Evolutionary conservation across 2,113 vertebrate species (phyloP).

Genomic region (Tamias sibiricus): DNA sequence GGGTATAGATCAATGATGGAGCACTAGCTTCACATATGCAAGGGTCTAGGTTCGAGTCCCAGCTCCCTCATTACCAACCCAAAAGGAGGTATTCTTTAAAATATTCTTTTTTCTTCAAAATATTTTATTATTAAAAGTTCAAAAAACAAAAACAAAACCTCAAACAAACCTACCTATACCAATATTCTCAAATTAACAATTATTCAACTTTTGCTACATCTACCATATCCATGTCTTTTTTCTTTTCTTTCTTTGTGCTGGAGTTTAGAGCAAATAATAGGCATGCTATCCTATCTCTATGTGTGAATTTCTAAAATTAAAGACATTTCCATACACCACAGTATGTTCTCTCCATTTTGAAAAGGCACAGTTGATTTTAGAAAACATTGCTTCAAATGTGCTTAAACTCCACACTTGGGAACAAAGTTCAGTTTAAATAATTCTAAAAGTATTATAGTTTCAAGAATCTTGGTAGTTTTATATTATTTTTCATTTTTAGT

Average conservation of each 20-base stretch:
- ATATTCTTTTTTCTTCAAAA: background rate
- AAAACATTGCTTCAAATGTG: background rate
- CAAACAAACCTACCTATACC: background rate
- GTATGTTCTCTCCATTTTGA: conserved; percentile 39
- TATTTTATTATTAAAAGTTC: background rate
- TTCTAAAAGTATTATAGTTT: background rate
- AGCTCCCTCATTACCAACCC: background rate
- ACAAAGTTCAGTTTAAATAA: background rate
- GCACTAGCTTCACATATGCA: background rate
- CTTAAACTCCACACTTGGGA: background rate
- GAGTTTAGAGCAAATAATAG: conserved; percentile 4
- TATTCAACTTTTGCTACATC: background rate
- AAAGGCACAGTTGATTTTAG: background rate
- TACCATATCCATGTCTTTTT: background rate
- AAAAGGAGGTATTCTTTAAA: conserved; percentile 38
- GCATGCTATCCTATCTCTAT: background rate
- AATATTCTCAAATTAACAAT: background rate
- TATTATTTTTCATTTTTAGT: background rate
- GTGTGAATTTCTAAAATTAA: conserved; percentile 25
- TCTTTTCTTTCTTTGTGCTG: background rate
- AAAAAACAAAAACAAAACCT: background rate
- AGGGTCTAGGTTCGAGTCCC: background rate
- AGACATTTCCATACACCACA: background rate
- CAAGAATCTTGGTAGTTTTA: background rate
- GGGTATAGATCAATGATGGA: no score